These are phyloP conservation scores for Heliconius cydno DNA, from an alignment of 2,888 invertebrate species.

Conservation along the genomic window DNA sequence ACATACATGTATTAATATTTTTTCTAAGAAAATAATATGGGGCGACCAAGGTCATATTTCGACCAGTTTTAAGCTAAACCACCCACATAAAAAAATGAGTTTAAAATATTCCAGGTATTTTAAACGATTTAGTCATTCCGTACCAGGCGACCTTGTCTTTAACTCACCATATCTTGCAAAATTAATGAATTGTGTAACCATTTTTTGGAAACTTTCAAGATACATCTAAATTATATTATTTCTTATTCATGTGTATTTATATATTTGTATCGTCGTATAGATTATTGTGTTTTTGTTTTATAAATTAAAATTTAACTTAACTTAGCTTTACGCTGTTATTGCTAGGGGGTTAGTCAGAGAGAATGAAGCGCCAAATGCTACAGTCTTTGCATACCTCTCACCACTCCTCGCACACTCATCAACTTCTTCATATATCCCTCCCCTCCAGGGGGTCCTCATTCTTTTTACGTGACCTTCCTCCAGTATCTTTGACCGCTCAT, in stretches of 20 bases:
- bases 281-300: too few relatives aligned
- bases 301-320: too few relatives aligned
- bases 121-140: conserved; percentile 52
- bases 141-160: conserved; percentile 63
- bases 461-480: too few relatives aligned
- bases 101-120: conserved; percentile 15
- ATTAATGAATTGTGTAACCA: conserved; percentile 57
- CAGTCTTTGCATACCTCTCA: too few relatives aligned
- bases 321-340: too few relatives aligned
- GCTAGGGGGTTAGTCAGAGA: too few relatives aligned
- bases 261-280: background rate
- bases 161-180: conserved; percentile 65
- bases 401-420: too few relatives aligned
- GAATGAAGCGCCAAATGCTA: too few relatives aligned
- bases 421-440: too few relatives aligned
- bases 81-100: background rate
- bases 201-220: conserved; percentile 12
- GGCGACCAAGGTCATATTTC: background rate
- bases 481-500: too few relatives aligned
- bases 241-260: background rate
- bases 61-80: background rate
- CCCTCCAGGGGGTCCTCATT: too few relatives aligned
- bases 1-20: background rate
- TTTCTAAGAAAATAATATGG: background rate
- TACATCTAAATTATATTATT: background rate